phyloP scores from a whole-genome alignment of 2,113 vertebrate species.

The Epinephelus lanceolatus region DNA sequence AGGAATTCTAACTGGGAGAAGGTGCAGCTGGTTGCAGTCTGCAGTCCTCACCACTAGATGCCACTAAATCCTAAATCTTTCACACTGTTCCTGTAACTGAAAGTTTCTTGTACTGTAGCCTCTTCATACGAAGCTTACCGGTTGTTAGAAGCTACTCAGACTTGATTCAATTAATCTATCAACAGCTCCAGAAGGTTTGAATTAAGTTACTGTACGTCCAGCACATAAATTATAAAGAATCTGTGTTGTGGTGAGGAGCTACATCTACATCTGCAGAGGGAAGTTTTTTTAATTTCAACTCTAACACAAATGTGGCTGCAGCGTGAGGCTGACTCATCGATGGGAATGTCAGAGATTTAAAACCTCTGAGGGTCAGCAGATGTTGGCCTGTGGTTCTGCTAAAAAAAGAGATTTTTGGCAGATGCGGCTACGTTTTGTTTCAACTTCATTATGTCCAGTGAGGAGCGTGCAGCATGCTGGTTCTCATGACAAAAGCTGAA shows the following conservation, averaged over 20 bases:
- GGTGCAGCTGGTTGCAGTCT: too few relatives aligned
- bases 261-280: neutral
- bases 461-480: neutral
- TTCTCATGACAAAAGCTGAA: neutral
- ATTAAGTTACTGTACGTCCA: conserved; percentile 9
- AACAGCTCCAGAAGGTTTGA: neutral
- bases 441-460: neutral
- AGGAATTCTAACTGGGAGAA: too few relatives aligned
- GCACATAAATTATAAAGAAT: neutral
- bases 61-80: too few relatives aligned
- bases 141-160: neutral
- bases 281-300: neutral
- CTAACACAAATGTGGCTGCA: neutral
- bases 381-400: neutral
- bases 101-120: neutral
- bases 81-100: neutral
- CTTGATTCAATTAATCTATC: neutral
- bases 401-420: neutral
- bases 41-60: too few relatives aligned
- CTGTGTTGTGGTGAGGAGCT: neutral
- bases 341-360: neutral
- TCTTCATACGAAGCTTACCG: neutral
- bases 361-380: conserved; percentile 10
- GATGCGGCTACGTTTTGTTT: neutral
- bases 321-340: neutral